Percentiles rank a stretch among this genome's conserved stretches.
Evolutionary conservation across 2,888 invertebrate species (phyloP).

Genomic region (Aphrophora alni): DNA sequence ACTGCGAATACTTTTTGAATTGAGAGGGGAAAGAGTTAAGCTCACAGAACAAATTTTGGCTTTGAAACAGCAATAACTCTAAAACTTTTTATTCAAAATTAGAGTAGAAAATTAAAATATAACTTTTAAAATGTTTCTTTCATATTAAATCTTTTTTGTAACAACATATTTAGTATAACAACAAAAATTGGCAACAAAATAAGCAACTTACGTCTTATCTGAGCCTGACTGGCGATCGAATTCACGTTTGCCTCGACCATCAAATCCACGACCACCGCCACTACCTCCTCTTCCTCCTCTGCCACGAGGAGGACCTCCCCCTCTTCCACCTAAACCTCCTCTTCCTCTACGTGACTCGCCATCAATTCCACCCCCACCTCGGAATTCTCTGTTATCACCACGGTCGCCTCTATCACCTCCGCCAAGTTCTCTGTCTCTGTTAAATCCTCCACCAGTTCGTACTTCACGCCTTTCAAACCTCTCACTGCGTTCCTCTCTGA

Average conservation of each 20-base stretch:
- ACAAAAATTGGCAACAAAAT: not conserved
- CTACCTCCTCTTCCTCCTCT: constrained; percentile 56
- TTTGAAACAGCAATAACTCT: too few relatives aligned
- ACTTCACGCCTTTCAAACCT: constrained; percentile 35
- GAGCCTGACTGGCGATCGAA: constrained; percentile 95
- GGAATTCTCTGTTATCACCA: constrained; percentile 45
- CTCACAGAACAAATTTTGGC: too few relatives aligned
- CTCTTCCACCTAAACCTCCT: constrained; percentile 43
- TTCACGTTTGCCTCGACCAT: constrained; percentile 71
- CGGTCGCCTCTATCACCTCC: constrained; percentile 30
- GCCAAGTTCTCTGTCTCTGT: constrained; percentile 35
- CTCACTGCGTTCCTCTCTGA: constrained; percentile 44
- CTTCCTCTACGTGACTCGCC: constrained; percentile 39
- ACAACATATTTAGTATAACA: too few relatives aligned
- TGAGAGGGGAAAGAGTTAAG: too few relatives aligned
- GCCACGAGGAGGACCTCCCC: constrained; percentile 40
- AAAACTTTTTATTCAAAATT: too few relatives aligned
- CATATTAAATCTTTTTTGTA: too few relatives aligned
- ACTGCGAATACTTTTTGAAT: too few relatives aligned
- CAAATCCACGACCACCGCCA: constrained; percentile 64
- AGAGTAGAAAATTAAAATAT: too few relatives aligned
- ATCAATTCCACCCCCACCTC: constrained; percentile 55
- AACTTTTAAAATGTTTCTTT: too few relatives aligned
- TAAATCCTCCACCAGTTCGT: not conserved
- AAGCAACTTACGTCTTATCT: constrained; percentile 72